Evolutionary conservation across 2,797 vertebrate species (phyloP).

Genomic region (Lophotriccus pileatus): DNA sequence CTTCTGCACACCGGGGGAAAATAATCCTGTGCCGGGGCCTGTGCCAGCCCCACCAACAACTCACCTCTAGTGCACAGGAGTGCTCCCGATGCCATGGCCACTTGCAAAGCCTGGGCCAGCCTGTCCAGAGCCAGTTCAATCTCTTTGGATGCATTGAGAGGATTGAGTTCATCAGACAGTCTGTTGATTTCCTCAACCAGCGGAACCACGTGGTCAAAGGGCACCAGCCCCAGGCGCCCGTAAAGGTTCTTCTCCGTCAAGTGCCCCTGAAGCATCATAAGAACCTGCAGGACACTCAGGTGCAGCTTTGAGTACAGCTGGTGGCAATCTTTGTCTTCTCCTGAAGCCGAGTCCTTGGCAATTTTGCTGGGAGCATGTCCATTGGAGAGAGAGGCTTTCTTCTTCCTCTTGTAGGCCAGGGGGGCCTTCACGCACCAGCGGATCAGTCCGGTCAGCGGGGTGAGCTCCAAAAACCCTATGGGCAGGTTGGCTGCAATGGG

Average conservation of each 20-base stretch:
- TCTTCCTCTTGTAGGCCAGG: constrained; percentile 82
- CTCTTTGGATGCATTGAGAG: constrained; percentile 82
- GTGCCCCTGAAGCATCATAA: constrained; percentile 87
- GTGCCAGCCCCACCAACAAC: not conserved
- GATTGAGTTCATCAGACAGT: constrained; percentile 86
- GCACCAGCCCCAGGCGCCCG: constrained; percentile 88
- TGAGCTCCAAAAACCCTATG: constrained; percentile 89
- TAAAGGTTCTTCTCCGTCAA: constrained; percentile 92
- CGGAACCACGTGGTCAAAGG: constrained; percentile 87
- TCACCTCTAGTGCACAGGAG: constrained; percentile 92
- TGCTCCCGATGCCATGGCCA: constrained; percentile 92
- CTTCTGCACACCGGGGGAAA: not conserved
- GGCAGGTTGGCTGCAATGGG: constrained; percentile 88
- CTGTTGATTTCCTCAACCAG: constrained; percentile 88
- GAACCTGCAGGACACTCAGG: constrained; percentile 91
- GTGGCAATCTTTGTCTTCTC: constrained; percentile 69
- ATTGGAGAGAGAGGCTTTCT: constrained; percentile 76
- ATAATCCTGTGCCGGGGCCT: rapidly evolving
- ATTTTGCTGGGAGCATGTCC: constrained; percentile 68
- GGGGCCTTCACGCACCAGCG: constrained; percentile 95
- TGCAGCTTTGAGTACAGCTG: constrained; percentile 91
- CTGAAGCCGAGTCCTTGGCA: constrained; percentile 23
- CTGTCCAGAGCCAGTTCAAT: constrained; percentile 91
- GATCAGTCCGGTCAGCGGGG: constrained; percentile 89
- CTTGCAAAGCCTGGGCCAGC: constrained; percentile 92